Evolutionary conservation across 2,113 vertebrate genomes (phyloP).

Genomic region (Gila orcuttii): DNA sequence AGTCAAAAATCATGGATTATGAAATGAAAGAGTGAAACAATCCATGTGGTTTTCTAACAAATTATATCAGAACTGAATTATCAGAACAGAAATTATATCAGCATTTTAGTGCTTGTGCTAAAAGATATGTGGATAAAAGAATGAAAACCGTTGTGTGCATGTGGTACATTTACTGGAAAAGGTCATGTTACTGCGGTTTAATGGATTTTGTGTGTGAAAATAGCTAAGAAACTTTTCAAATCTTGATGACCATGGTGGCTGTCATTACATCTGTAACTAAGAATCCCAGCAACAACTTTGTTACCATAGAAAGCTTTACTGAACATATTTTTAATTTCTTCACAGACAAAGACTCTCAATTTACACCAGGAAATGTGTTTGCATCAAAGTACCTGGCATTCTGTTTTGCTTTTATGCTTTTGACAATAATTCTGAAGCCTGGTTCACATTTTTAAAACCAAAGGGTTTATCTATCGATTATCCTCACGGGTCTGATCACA

Average conservation of each 20-base stretch:
- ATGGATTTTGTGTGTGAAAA: not conserved
- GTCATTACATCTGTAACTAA: not conserved
- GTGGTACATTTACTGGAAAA: not conserved
- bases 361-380: not conserved
- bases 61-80: too few relatives aligned
- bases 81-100: too few relatives aligned
- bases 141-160: not conserved
- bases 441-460: constrained; percentile 12
- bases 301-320: not conserved
- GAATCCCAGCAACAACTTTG: not conserved
- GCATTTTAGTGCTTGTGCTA: too few relatives aligned
- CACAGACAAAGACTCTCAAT: not conserved
- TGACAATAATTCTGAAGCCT: not conserved
- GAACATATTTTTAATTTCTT: not conserved
- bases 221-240: not conserved
- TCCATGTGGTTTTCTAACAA: too few relatives aligned
- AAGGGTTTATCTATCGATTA: constrained; percentile 71
- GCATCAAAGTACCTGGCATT: not conserved
- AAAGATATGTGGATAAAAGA: not conserved
- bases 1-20: too few relatives aligned
- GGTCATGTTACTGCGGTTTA: not conserved
- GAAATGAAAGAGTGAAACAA: too few relatives aligned
- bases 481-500: constrained; percentile 70
- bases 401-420: not conserved
- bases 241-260: not conserved